phyloP scores from a whole-genome alignment of 2,113 vertebrate species.

The Odobenus rosmarus region DNA sequence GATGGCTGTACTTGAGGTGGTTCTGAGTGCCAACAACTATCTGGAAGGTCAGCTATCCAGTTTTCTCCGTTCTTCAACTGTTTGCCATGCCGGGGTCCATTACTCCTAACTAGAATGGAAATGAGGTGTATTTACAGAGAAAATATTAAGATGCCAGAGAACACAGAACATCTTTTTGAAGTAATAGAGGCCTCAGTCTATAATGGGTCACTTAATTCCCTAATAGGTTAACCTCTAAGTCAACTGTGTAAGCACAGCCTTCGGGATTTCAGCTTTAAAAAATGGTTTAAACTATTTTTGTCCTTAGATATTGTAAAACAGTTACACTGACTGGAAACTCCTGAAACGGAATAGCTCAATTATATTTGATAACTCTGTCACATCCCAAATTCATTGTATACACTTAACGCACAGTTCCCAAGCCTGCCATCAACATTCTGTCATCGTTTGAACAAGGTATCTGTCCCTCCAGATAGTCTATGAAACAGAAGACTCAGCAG shows the following conservation, averaged over 20 bases:
- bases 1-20: slow-evolving; percentile 38
- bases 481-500: background rate
- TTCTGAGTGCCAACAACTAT: slow-evolving; percentile 44
- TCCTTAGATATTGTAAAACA: slow-evolving; percentile 12
- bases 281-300: background rate
- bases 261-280: background rate
- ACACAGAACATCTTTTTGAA: background rate
- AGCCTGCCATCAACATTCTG: background rate
- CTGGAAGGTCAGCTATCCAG: background rate
- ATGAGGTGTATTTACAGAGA: slow-evolving; percentile 41
- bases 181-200: background rate
- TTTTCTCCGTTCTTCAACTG: background rate
- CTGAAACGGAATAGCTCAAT: background rate
- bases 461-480: background rate
- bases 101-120: slow-evolving; percentile 51
- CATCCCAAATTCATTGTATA: background rate
- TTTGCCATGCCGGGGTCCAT: background rate
- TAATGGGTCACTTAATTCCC: background rate
- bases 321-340: background rate
- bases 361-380: background rate
- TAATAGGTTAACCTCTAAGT: background rate
- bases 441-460: background rate
- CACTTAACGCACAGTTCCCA: background rate
- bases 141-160: slow-evolving; percentile 46
- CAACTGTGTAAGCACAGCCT: background rate